These are phyloP conservation scores for Drosophila pandora DNA, from an alignment of 1,140 invertebrate species.

Conservation along the genomic window DNA sequence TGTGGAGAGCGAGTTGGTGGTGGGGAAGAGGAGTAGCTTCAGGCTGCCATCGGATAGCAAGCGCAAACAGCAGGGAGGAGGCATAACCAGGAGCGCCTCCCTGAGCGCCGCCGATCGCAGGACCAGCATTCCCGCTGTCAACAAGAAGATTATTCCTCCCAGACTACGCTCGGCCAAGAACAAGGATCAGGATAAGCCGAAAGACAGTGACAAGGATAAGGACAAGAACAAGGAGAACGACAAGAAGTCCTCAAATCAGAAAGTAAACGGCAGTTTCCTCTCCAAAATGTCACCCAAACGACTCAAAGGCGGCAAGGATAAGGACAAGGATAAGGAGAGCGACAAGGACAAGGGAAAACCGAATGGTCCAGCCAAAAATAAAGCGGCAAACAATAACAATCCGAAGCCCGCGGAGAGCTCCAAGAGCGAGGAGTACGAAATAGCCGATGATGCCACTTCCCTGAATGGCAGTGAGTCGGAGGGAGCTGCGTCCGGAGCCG, in stretches of 20 bases:
- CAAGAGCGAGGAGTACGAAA: conserved; percentile 84
- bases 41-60: conserved; percentile 49
- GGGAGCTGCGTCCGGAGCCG: conserved; percentile 20
- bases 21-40: conserved; percentile 66
- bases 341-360: conserved; percentile 40
- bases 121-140: conserved; percentile 52
- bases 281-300: conserved; percentile 75
- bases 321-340: conserved; percentile 38
- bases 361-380: conserved; percentile 21
- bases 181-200: conserved; percentile 63
- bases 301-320: conserved; percentile 38
- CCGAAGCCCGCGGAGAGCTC: conserved; percentile 1
- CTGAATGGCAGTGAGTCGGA: conserved; percentile 83
- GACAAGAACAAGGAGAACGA: conserved; percentile 66
- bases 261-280: conserved; percentile 53
- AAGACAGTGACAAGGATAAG: conserved; percentile 61
- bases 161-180: conserved; percentile 43
- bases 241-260: conserved; percentile 68
- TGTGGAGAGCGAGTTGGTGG: conserved; percentile 81
- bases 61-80: conserved; percentile 37
- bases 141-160: conserved; percentile 40
- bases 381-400: conserved; percentile 37
- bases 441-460: conserved; percentile 85
- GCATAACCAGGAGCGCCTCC: conserved; percentile 70
- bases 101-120: conserved; percentile 72